Conservation (phyloP, 2,888 invertebrate genomes). For the Andrena bucephala region DNA sequence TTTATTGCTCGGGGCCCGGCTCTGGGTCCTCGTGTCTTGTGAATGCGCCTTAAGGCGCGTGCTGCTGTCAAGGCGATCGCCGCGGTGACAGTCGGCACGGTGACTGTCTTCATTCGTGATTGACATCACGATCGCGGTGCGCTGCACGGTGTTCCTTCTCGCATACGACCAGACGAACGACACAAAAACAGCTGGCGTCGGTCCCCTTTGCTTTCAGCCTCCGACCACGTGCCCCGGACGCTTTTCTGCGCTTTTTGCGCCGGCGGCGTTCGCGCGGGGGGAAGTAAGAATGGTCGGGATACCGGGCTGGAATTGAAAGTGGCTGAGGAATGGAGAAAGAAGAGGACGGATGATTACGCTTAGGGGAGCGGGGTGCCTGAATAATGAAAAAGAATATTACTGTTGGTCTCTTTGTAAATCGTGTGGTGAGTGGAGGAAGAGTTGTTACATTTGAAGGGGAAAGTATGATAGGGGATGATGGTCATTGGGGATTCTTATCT, state of each 20-base stretch:
- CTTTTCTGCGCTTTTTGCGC: constrained; percentile 48
- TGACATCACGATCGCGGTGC: constrained; percentile 74
- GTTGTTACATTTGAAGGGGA: no score
- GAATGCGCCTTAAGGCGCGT: constrained; percentile 69
- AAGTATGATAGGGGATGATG: no score
- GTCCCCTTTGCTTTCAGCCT: constrained; percentile 51
- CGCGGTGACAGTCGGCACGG: constrained; percentile 64
- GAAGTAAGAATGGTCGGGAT: constrained; percentile 11
- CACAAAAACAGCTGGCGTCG: constrained; percentile 60
- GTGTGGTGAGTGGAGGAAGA: no score
- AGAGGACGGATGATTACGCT: background rate
- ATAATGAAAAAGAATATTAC: no score
- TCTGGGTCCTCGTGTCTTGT: constrained; percentile 46
- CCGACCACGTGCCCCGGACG: constrained; percentile 52
- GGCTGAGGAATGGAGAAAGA: background rate
- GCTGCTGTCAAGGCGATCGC: constrained; percentile 67
- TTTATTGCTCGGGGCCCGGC: constrained; percentile 59
- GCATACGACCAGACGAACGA: constrained; percentile 30
- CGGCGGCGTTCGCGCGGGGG: background rate
- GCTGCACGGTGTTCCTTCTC: constrained; percentile 24
- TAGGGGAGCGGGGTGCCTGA: no score
- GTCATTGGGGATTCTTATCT: no score
- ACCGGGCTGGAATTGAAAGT: background rate
- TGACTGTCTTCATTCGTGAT: constrained; percentile 76
- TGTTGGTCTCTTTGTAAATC: no score